Percentiles rank a stretch among this genome's conserved stretches.
Conservation (phyloP, 2,888 invertebrate species). For the Ophion slaviceki region DNA sequence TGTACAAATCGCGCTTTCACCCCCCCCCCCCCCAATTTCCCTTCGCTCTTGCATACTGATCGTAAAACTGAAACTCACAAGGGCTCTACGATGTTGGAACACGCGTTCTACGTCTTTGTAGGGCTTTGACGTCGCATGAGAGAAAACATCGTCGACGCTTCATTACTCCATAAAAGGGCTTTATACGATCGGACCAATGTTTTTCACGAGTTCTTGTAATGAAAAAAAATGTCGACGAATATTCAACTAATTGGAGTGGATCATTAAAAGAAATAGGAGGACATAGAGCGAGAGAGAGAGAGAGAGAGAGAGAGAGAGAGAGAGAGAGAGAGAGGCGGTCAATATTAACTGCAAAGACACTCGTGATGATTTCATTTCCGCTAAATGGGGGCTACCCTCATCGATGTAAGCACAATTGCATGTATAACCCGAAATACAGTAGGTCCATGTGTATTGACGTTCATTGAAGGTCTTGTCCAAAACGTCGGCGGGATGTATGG, state of each 20-base stretch:
- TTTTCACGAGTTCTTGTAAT: constrained; percentile 1
- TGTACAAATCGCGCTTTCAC: constrained; percentile 33
- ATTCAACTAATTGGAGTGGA: neutral
- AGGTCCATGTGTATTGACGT: neutral
- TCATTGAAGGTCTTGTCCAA: constrained; percentile 17
- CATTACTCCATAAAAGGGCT: neutral
- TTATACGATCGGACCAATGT: neutral
- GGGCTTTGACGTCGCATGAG: constrained; percentile 23
- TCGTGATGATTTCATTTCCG: constrained; percentile 25
- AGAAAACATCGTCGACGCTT: constrained; percentile 22
- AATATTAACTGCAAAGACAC: constrained; percentile 2
- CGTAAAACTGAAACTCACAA: constrained; percentile 53
- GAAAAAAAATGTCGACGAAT: neutral
- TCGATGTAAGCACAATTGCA: constrained; percentile 16
- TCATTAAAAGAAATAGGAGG: neutral
- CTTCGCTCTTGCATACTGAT: constrained; percentile 31
- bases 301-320: neutral
- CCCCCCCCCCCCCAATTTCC: neutral
- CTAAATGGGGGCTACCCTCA: neutral
- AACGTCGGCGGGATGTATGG: constrained; percentile 53
- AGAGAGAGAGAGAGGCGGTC: neutral
- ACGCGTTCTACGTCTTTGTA: neutral
- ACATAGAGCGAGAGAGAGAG: no score
- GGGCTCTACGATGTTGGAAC: neutral
- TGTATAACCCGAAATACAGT: constrained; percentile 2